Evolutionary conservation across 1,140 invertebrate species (phyloP), one percentile per base, ranked within the genome.

Genomic region (Calephelis virginiensis): DNA sequence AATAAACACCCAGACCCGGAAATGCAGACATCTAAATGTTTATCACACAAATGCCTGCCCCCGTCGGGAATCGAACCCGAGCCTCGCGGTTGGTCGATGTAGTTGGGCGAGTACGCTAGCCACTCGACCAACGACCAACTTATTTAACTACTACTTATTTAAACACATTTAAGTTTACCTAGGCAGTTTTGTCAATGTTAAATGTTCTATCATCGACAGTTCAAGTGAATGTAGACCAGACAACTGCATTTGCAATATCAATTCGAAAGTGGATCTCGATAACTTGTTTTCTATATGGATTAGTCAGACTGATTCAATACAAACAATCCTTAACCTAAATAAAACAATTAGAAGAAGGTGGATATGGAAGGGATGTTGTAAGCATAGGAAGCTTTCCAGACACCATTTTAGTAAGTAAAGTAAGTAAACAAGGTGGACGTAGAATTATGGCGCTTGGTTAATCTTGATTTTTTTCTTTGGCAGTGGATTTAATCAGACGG

Each of bases 201-300:
- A 64, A 14, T 63, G 45, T 68, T 59, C 67, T 11, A 12, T 56
- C 61, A 46, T 14, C 68, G 71, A 77, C 75, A 74, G 74, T 76
- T 74, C 69, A 71, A 67, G 75, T 60, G 59, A 73, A 78, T 68
- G 69, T 81, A 68, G 81, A 78, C 81, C 81, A 80, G 78, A 73
- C 68, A 68, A 70, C 66, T 73, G 72, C 68, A 68, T 77, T 75
- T 75, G 78, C 74, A 80, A 80, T 77, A 76, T 73, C 74, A 64
- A 70, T 78, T 80, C 78, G 79, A 83, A 83, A 83, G 81, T 81
- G 68, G 72, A 78, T 71, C 70, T 66, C 53, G 56, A 67, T 71
- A 80, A 82, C 81, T 75, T 74, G 81, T 77, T 82, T 67, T 63
- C 40, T 59, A 67, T 72, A 49, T 67, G 68, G 50, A 56, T 63